Percentiles rank a stretch among this genome's conserved stretches.
phyloP scores from a whole-genome alignment of 2,797 vertebrate genomes.

The Enteromius anoplus region DNA sequence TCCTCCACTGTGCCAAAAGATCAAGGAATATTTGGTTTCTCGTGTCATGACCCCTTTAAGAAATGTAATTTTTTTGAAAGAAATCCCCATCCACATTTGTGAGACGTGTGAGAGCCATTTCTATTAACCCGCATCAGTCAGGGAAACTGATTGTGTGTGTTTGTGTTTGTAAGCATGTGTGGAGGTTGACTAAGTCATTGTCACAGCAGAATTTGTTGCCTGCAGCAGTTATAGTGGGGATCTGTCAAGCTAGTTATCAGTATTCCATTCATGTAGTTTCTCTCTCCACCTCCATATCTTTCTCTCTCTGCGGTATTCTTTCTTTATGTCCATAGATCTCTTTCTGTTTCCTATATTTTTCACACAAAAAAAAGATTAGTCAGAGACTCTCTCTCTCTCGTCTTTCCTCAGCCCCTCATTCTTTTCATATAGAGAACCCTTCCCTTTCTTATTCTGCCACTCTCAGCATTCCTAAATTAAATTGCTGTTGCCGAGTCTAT shows the following conservation, averaged over 20 bases:
- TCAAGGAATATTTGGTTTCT: not conserved
- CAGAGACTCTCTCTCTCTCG: not conserved
- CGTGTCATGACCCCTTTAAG: not conserved
- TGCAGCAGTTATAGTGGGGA: not conserved
- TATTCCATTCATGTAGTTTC: slow-evolving; percentile 42
- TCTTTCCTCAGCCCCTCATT: slow-evolving; percentile 15
- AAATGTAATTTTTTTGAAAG: not conserved
- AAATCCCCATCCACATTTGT: not conserved
- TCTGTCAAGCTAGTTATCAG: slow-evolving; percentile 34
- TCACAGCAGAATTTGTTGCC: slow-evolving; percentile 22
- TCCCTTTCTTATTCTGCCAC: not conserved
- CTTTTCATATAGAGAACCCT: not conserved
- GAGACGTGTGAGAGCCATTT: not conserved
- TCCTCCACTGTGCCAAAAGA: not conserved
- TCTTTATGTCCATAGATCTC: not conserved
- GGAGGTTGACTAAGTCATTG: slow-evolving; percentile 16
- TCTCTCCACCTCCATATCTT: not conserved
- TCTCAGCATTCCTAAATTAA: not conserved
- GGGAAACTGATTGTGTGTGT: not conserved
- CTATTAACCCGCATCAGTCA: not conserved
- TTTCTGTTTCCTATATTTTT: not conserved
- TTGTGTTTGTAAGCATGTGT: not conserved
- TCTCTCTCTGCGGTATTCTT: slow-evolving; percentile 22
- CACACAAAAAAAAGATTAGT: not conserved
- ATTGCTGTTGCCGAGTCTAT: not conserved